Evolutionary conservation across 2,113 vertebrate species (phyloP), one percentile per base, ranked within the genome.

Genomic region (Dasyprocta punctata): DNA sequence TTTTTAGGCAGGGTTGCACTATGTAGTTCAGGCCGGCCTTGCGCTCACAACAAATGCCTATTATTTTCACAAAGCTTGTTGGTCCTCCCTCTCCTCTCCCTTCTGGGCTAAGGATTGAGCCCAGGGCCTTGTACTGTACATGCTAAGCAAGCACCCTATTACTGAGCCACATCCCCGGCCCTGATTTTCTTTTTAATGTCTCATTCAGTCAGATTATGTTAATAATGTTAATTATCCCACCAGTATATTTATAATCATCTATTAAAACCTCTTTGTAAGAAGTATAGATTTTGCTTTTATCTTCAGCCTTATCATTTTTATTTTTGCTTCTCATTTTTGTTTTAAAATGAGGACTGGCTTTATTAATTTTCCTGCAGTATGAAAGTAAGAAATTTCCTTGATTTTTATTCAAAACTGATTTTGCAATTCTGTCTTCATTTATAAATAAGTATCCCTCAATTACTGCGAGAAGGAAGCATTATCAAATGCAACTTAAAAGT

Each of bases 231-330:
- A 78, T 75, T 75, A 58, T 96, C 84, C 84, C 47, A 84, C 69
- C 78, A 85, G 60, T 47, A 60, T 60, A 63, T 93, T 78, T 91
- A 24, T 58, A 69, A 94, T 86, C 44, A 69, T 69, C n/a, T 38
- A 71, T 71, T 28, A 38, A 71, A 71, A 83, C 85, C 47, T 78
- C 26, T 80, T 24, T 56, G 10, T 86, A 80, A 81, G 71, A 89
- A 89, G 28, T 88, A 95, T 60, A 96, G 41, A 77, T 61, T 89
- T 69, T 67, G 60, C 11, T 67, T 58, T 89, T 89, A 67, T 77
- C 58, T 38, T 41, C 26, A 69, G 60, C 19, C 10, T 88, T 63
- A 52, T 73, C 44, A 88, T 78, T 89, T 49, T 93, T 49, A 61
- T 3, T 67, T 89, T 83, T 87, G 49, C 30, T 60, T 71, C 30